Evolutionary conservation across 2,888 invertebrate species (phyloP).

Genomic region (Junonia oenone): DNA sequence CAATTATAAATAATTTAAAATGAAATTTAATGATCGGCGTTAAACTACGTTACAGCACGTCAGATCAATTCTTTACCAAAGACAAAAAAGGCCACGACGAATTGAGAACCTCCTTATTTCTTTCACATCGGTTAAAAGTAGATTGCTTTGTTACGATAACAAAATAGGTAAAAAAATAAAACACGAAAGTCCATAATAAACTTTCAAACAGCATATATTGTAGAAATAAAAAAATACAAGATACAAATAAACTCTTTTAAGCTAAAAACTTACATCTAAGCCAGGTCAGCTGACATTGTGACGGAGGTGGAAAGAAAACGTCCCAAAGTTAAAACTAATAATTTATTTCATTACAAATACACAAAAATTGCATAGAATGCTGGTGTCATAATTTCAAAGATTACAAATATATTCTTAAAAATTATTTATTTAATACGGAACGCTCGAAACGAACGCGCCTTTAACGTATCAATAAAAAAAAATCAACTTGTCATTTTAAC

Average conservation of each 20-base stretch:
- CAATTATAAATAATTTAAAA: no score
- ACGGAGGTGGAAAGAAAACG: conserved; percentile 37
- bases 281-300: conserved; percentile 33
- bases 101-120: no score
- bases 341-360: conserved; percentile 53
- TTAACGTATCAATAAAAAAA: conserved; percentile 24
- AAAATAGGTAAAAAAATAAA: conserved; percentile 41
- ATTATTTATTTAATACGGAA: conserved; percentile 29
- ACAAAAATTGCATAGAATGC: conserved; percentile 43
- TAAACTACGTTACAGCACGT: no score
- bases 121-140: no score
- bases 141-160: neutral
- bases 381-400: conserved; percentile 43
- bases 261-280: conserved; percentile 46
- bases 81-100: no score
- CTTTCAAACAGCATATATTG: conserved; percentile 70
- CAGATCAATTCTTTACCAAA: no score
- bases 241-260: conserved; percentile 60
- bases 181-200: conserved; percentile 54
- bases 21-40: no score
- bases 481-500: conserved; percentile 72
- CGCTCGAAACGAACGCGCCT: conserved; percentile 14
- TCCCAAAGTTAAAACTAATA: conserved; percentile 45
- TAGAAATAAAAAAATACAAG: conserved; percentile 66
- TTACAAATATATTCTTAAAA: conserved; percentile 35